Base-by-base conservation (phyloP, 1,140 invertebrate species). In the Euura saliciscinereae region DNA sequence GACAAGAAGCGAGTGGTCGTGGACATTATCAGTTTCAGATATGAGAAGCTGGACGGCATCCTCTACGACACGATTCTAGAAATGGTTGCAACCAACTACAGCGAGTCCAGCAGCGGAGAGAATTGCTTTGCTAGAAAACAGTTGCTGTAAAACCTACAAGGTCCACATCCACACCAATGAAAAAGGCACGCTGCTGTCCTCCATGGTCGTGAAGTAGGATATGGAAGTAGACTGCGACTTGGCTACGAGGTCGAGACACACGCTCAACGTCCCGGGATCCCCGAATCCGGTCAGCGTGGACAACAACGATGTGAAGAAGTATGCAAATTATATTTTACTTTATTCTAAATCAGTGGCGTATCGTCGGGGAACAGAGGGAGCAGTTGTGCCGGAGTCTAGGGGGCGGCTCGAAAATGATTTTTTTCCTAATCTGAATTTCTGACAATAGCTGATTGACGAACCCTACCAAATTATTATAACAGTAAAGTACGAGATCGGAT, bases 1-100 rank as follows among this genome's bases (percentile, higher is more conserved):
- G 80, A 87, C 70, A 86, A 83, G 44, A 88, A 84, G 71, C 74
- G 84, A 73, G 74, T 85, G 4, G 73, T 87, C 4, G 70, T 87
- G 4, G 80, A 87, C 44, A 78, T 89, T 43, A 6, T 84, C 3
- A 77, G 84, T 45, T 81, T 79, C n/a, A 81, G 78, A 71, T 81
- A 83, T 75, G 79, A 86, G 75, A 70, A 67, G 28, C 65, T 74
- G 10, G 74, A 79, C 66, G 77, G 82, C 82, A 73, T 51, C 43
- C 28, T 74, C 6, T 74, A 75, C 67, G 42, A 74, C 8, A 70
- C 75, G 0, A 75, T 70, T 7, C 43, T 78, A 8, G 65, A 78
- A 74, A 78, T 78, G 65, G 78, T 75, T 45, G 73, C 73, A 4
- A 81, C 78, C 7, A 72, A 68, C 46, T 78, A 76, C 45, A 10